Evolutionary conservation across 1,140 invertebrate species (phyloP).

Genomic region (Trachelipus rathkii): DNA sequence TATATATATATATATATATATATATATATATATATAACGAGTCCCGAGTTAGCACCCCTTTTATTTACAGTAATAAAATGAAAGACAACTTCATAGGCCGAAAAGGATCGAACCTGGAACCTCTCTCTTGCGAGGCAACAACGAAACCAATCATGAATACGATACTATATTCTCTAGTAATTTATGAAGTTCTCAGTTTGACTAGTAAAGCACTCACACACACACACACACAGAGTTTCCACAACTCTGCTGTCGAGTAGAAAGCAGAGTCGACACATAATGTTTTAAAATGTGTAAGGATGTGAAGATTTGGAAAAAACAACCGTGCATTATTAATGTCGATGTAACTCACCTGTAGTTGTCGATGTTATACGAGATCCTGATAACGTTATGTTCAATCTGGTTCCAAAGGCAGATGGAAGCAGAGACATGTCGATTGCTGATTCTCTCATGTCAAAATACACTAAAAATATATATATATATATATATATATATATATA

Average conservation of each 20-base stretch:
- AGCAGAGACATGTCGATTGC: background rate
- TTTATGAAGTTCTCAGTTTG: background rate
- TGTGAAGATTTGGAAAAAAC: background rate
- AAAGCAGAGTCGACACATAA: no score
- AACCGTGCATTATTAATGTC: background rate
- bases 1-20: no score
- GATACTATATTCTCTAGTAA: background rate
- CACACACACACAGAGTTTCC: slow-evolving; percentile 2
- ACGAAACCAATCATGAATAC: no score
- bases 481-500: slow-evolving; percentile 3
- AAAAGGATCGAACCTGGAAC: no score
- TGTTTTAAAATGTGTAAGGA: background rate
- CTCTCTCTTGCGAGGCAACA: no score
- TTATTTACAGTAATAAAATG: no score
- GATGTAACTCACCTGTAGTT: background rate
- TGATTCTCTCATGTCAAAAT: background rate
- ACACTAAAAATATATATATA: slow-evolving; percentile 4
- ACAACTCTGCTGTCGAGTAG: no score
- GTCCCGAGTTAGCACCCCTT: no score
- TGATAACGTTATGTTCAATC: background rate
- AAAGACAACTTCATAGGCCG: no score
- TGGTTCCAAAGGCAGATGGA: background rate
- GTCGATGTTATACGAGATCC: background rate
- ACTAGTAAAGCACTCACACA: background rate
- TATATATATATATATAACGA: no score